These are phyloP conservation scores for Malacosoma neustria DNA, from an alignment of 2,888 invertebrate species.

Conservation along the genomic window DNA sequence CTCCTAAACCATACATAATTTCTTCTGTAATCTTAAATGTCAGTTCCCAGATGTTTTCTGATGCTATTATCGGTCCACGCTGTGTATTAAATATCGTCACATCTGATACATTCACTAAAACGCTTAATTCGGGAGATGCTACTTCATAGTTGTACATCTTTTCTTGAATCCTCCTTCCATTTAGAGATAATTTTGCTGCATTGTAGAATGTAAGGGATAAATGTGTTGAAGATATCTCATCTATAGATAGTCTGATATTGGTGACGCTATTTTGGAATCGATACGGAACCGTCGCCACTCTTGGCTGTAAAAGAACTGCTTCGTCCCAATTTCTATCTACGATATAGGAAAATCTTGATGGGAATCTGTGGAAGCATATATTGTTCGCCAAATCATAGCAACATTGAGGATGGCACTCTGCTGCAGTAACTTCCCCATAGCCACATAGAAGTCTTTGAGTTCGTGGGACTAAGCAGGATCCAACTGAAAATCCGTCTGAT, in stretches of 20 bases:
- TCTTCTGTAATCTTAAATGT: conserved; percentile 68
- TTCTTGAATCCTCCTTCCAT: conserved; percentile 30
- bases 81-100: conserved; percentile 66
- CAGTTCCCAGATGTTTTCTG: conserved; percentile 77
- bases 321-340: conserved; percentile 43
- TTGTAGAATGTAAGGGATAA: conserved; percentile 47
- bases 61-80: conserved; percentile 74
- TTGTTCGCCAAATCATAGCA: conserved; percentile 57
- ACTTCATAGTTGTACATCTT: conserved; percentile 38
- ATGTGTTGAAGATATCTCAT: conserved; percentile 50
- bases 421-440: conserved; percentile 27
- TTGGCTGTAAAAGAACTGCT: conserved; percentile 34
- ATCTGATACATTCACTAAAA: conserved; percentile 31
- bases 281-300: conserved; percentile 44
- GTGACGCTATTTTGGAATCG: conserved; percentile 28
- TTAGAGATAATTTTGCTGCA: conserved; percentile 18
- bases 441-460: conserved; percentile 48
- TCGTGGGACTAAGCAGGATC: conserved; percentile 47
- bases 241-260: conserved; percentile 38
- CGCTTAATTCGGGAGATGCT: conserved; percentile 38
- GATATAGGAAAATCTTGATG: conserved; percentile 67
- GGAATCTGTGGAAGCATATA: conserved; percentile 69
- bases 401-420: conserved; percentile 58
- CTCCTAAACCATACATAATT: conserved; percentile 73
- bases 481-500: conserved; percentile 49